These are phyloP conservation scores for Acropternis orthonyx DNA, from an alignment of 2,797 vertebrate species.

Conservation along the genomic window DNA sequence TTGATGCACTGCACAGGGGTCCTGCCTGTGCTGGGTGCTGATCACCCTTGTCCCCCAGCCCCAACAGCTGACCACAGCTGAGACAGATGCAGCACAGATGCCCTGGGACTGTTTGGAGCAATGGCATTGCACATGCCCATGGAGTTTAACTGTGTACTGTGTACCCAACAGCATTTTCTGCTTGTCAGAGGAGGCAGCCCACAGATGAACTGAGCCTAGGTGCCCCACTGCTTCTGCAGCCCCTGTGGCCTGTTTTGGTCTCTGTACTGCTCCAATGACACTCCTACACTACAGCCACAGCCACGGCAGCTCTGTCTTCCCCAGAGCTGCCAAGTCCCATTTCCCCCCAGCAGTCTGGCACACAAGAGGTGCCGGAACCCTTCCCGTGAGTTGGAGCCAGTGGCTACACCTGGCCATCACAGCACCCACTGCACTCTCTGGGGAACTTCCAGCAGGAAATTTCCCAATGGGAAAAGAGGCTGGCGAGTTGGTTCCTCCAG, in stretches of 20 bases:
- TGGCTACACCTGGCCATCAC: background rate
- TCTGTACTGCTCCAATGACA: background rate
- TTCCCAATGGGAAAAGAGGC: background rate
- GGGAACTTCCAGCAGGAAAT: background rate
- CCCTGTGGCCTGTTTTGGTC: background rate
- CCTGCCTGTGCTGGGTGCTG: too few relatives aligned
- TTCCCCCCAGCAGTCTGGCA: background rate
- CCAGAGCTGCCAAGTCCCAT: background rate
- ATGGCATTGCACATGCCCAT: accelerated
- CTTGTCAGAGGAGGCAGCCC: background rate
- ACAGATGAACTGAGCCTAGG: background rate
- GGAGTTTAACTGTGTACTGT: background rate
- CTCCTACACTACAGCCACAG: background rate
- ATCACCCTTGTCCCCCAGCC: background rate
- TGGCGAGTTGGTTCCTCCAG: background rate
- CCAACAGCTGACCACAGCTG: background rate
- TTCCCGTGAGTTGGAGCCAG: background rate
- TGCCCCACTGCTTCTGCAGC: background rate
- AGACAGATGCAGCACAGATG: background rate
- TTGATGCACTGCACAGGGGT: accelerated
- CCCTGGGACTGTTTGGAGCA: background rate
- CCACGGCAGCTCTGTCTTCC: background rate
- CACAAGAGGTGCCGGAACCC: too few relatives aligned
- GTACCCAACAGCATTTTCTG: background rate
- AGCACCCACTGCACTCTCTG: background rate